Evolutionary conservation across 2,888 invertebrate species (phyloP).

Genomic region (Allygus modestus): DNA sequence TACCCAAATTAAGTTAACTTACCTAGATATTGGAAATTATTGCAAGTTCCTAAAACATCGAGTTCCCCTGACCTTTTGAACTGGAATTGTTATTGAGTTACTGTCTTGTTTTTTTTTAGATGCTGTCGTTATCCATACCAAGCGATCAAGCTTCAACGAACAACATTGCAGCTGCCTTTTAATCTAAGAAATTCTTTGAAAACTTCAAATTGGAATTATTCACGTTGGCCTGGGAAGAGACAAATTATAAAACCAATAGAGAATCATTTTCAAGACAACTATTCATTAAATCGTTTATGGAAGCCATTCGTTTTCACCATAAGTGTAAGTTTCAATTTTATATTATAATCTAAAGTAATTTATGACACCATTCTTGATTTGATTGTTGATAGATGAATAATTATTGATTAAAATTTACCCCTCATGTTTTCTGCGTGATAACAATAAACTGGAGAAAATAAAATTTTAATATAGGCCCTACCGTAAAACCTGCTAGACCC

Average conservation of each 20-base stretch:
- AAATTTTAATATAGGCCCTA: too few species aligned
- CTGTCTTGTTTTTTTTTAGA: not conserved
- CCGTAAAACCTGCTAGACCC: too few species aligned
- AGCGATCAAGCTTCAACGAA: not conserved
- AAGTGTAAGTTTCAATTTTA: constrained; percentile 77
- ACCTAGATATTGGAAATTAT: too few species aligned
- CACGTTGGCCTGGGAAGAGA: constrained; percentile 48
- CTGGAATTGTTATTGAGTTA: too few species aligned
- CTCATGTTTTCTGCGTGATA: too few species aligned
- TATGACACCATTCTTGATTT: too few species aligned
- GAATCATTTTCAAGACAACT: constrained; percentile 30
- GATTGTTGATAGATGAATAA: too few species aligned
- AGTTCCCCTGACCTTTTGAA: not conserved
- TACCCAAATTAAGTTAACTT: too few species aligned
- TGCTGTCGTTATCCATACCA: constrained; percentile 12
- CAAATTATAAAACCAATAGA: not conserved
- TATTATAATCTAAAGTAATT: too few species aligned
- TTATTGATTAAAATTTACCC: too few species aligned
- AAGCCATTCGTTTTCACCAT: constrained; percentile 83
- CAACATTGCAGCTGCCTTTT: constrained; percentile 20
- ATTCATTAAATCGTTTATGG: constrained; percentile 73
- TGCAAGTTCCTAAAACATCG: too few species aligned
- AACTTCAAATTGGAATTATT: constrained; percentile 54
- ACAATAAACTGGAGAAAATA: too few species aligned
- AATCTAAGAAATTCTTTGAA: constrained; percentile 30